Evolutionary conservation across 1,140 invertebrate species (phyloP), one percentile per base, ranked within the genome.

Genomic region (Drosophila busckii): DNA sequence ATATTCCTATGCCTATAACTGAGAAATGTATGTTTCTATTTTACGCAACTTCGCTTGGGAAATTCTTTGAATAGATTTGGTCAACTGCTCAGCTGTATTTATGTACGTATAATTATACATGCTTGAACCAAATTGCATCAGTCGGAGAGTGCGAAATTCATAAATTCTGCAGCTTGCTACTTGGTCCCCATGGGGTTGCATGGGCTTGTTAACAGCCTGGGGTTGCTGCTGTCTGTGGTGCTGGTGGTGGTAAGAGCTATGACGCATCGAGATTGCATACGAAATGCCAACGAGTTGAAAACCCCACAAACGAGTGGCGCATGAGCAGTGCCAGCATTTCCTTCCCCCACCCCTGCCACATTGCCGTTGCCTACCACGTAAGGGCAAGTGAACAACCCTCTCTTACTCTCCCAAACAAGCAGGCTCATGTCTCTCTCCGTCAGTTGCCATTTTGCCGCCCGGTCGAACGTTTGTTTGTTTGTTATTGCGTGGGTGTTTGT

Each of bases 211-310:
- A 40, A 4, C 23, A 31, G 34, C 23, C 5, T 15, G n/a, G 45
- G 22, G 13, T 4, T 32, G 16, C 20, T 20, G 31, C 13, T n/a
- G 19, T 2, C 2, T 37, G 41, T 23, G 13, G 26, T 38, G 12
- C 15, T 23, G 26, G 54, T 29, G 41, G 15, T 28, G 26, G 9
- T 13, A 37, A 37, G 16, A 13, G 17, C n/a, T n/a, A 41, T 22
- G 19, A 12, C 13, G 34, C 10, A 20, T 10, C 16, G 34, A 0
- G n/a, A 16, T 37, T 35, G 40, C 42, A 41, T 26, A 20, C 17
- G 41, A 53, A 80, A 80, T 80, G 73, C 73, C 75, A 61, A 65
- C 60, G 63, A 70, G 64, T 59, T 73, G 73, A 48, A 80, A 80
- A 80, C 8, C 38, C 41, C 13, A 3, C 10, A 29, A 17, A 44